Percentiles rank a stretch among this genome's conserved stretches.
Evolutionary conservation across 2,888 invertebrate genomes (phyloP).

Genomic region (Tuberolachnus salignus): DNA sequence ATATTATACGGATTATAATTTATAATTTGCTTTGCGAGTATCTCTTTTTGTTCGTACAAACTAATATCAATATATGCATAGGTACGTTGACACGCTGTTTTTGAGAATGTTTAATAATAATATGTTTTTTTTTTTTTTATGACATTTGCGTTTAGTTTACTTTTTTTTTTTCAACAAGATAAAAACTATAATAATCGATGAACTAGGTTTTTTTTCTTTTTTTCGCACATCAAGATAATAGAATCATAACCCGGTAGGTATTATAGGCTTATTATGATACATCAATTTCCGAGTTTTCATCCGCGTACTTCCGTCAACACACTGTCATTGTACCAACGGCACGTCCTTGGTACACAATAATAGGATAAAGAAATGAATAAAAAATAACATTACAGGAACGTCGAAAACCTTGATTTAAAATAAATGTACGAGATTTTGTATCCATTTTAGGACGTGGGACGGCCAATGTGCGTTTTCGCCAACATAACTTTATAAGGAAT

Average conservation of each 20-base stretch:
- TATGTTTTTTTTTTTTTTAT: background rate
- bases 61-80: no score
- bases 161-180: background rate
- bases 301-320: conserved; percentile 50
- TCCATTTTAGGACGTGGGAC: conserved; percentile 55
- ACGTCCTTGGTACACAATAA: conserved; percentile 48
- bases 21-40: no score
- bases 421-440: conserved; percentile 46
- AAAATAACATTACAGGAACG: conserved; percentile 46
- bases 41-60: no score
- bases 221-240: background rate
- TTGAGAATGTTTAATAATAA: background rate
- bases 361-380: conserved; percentile 28
- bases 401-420: conserved; percentile 47
- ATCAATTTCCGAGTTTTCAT: conserved; percentile 46
- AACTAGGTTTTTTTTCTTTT: background rate
- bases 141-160: background rate
- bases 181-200: conserved; percentile 1
- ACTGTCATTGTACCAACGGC: conserved; percentile 29
- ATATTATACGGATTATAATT: no score
- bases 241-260: background rate
- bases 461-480: conserved; percentile 51
- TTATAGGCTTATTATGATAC: conserved; percentile 8
- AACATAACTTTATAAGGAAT: conserved; percentile 52
- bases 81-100: background rate